These are phyloP conservation scores for Bradypus variegatus DNA, from an alignment of 2,797 vertebrate genomes.

Conservation along the genomic window DNA sequence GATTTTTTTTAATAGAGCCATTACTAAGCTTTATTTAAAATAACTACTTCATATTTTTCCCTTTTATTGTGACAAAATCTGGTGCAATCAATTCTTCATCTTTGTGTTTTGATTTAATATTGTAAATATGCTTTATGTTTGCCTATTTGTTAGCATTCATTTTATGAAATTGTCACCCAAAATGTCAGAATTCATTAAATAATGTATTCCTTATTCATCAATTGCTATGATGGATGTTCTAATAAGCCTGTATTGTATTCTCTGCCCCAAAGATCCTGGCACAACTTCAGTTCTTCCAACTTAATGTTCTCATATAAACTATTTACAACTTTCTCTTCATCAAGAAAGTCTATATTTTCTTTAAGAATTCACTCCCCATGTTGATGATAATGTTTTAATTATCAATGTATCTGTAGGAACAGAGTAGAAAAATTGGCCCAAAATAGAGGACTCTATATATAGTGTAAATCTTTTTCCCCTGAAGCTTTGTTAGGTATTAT, in stretches of 20 bases:
- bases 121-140: neutral
- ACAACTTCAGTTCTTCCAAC: neutral
- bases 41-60: neutral
- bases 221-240: neutral
- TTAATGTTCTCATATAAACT: neutral
- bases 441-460: neutral
- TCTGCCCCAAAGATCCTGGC: neutral
- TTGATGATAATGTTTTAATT: constrained; percentile 4
- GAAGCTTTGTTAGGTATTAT: neutral
- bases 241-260: neutral
- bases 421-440: neutral
- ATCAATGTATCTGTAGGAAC: neutral
- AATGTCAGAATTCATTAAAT: neutral
- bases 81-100: neutral
- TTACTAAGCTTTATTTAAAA: neutral
- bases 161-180: neutral
- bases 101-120: neutral
- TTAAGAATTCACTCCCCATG: neutral
- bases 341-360: neutral
- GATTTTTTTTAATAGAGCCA: neutral
- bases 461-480: neutral
- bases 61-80: neutral
- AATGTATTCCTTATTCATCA: neutral
- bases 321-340: constrained; percentile 13
- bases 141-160: neutral